Conservation (phyloP, 2,797 vertebrate species). For the Acanthurus lineatus region DNA sequence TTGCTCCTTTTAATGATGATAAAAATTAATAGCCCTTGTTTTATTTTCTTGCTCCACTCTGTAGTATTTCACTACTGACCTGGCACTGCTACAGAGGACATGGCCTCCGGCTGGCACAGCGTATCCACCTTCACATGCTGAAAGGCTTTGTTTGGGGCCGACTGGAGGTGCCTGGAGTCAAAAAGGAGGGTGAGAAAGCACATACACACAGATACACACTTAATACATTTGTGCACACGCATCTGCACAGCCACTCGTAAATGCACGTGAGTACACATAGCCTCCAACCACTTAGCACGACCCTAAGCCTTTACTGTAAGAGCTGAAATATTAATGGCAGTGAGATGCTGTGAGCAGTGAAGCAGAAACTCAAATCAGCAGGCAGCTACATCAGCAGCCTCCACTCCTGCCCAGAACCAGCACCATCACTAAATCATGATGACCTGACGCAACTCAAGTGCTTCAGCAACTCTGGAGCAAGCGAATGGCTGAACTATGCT, state of each 20-base stretch:
- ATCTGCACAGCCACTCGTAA: slow-evolving; percentile 10
- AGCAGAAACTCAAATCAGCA: slow-evolving; percentile 69
- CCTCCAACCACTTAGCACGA: slow-evolving; percentile 32
- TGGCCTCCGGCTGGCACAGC: slow-evolving; percentile 91
- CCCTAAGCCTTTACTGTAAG: slow-evolving; percentile 73
- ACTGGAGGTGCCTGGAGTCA: slow-evolving; percentile 91
- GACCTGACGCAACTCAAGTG: slow-evolving; percentile 53
- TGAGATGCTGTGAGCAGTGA: slow-evolving; percentile 56
- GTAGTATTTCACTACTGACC: slow-evolving; percentile 80
- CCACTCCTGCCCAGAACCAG: slow-evolving; percentile 23
- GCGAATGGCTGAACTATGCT: slow-evolving; percentile 34
- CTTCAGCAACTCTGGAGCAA: slow-evolving; percentile 35
- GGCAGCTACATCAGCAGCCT: slow-evolving; percentile 69
- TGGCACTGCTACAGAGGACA: slow-evolving; percentile 93
- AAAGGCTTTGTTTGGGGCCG: slow-evolving; percentile 91
- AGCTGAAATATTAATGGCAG: slow-evolving; percentile 78
- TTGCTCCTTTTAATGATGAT: not conserved
- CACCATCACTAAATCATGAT: slow-evolving; percentile 67
- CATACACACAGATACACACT: not conserved
- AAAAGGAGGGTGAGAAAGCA: slow-evolving; percentile 28
- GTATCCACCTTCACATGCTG: slow-evolving; percentile 98
- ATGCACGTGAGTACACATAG: slow-evolving; percentile 20
- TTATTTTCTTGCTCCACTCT: not conserved
- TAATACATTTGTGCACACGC: not conserved
- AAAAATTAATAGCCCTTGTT: not conserved